Conservation (phyloP, 2,797 vertebrate species). For the Chelmon rostratus region DNA sequence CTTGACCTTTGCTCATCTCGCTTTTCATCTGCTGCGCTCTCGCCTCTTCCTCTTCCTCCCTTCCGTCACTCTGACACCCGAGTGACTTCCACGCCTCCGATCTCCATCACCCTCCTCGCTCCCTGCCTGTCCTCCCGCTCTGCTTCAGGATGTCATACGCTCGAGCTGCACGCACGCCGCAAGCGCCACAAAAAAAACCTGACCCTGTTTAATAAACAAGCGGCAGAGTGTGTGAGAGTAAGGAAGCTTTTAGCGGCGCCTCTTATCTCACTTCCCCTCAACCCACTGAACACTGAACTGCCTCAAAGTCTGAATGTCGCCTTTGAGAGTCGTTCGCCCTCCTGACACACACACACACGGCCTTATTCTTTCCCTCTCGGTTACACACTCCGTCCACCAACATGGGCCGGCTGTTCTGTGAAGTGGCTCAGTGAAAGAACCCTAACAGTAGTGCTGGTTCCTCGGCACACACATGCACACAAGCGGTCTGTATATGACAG, state of each 20-base stretch:
- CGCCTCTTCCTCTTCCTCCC: slow-evolving; percentile 59
- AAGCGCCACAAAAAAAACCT: not conserved
- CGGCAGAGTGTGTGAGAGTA: slow-evolving; percentile 57
- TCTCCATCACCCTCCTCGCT: slow-evolving; percentile 54
- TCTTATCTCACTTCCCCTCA: slow-evolving; percentile 76
- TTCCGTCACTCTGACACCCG: slow-evolving; percentile 59
- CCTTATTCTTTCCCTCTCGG: slow-evolving; percentile 38
- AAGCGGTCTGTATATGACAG: slow-evolving; percentile 13
- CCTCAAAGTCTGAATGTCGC: slow-evolving; percentile 61
- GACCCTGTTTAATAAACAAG: slow-evolving; percentile 74
- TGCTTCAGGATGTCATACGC: slow-evolving; percentile 38
- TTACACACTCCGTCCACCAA: slow-evolving; percentile 47
- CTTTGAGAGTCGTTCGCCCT: slow-evolving; percentile 65
- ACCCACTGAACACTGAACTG: slow-evolving; percentile 54
- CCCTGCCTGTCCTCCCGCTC: slow-evolving; percentile 28
- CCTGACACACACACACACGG: slow-evolving; percentile 36
- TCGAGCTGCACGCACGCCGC: slow-evolving; percentile 17
- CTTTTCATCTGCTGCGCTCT: slow-evolving; percentile 49
- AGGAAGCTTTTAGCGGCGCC: slow-evolving; percentile 72
- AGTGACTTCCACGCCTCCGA: slow-evolving; percentile 52
- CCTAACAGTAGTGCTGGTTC: slow-evolving; percentile 31
- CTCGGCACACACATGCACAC: slow-evolving; percentile 3
- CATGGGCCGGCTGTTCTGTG: slow-evolving; percentile 69
- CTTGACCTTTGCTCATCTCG: slow-evolving; percentile 68
- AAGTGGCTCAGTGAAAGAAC: slow-evolving; percentile 62